phyloP scores from a whole-genome alignment of 2,113 vertebrate genomes.

The Grammomys dolichurus region DNA sequence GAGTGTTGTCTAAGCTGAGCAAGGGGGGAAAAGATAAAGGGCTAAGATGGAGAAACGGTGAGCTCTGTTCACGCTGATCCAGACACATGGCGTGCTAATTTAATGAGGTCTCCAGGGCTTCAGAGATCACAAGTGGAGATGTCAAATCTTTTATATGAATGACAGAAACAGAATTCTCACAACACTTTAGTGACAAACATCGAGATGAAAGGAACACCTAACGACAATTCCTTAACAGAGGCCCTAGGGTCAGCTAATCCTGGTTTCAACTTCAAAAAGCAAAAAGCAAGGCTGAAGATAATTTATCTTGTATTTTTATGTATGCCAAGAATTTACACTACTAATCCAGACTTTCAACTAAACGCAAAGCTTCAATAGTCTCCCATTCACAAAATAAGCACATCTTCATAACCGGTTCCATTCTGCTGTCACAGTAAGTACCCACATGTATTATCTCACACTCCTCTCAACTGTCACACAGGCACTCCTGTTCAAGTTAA shows the following conservation, averaged over 20 bases:
- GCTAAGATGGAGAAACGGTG: accelerated
- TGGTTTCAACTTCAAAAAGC: slow-evolving; percentile 68
- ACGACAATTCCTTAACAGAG: slow-evolving; percentile 61
- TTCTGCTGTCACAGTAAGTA: not conserved
- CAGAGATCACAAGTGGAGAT: slow-evolving; percentile 56
- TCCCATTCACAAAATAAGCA: not conserved
- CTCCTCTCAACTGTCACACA: too few species aligned
- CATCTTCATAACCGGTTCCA: not conserved
- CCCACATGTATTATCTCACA: not conserved
- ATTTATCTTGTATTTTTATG: slow-evolving; percentile 47
- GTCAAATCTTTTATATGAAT: slow-evolving; percentile 56
- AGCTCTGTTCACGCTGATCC: not conserved
- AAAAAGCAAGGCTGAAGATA: slow-evolving; percentile 64
- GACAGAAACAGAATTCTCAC: slow-evolving; percentile 47
- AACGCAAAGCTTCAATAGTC: not conserved
- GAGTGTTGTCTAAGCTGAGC: not conserved
- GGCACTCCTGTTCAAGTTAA: not conserved
- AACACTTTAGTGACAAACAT: slow-evolving; percentile 34
- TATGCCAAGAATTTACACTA: slow-evolving; percentile 7
- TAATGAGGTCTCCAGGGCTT: slow-evolving; percentile 66
- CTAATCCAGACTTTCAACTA: not conserved
- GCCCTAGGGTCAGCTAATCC: slow-evolving; percentile 43
- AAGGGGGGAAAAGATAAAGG: not conserved
- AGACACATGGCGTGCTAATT: slow-evolving; percentile 7
- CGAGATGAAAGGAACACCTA: slow-evolving; percentile 49